Base-by-base conservation (phyloP, 2,888 invertebrate species). In the Dicyrtomina minuta region DNA sequence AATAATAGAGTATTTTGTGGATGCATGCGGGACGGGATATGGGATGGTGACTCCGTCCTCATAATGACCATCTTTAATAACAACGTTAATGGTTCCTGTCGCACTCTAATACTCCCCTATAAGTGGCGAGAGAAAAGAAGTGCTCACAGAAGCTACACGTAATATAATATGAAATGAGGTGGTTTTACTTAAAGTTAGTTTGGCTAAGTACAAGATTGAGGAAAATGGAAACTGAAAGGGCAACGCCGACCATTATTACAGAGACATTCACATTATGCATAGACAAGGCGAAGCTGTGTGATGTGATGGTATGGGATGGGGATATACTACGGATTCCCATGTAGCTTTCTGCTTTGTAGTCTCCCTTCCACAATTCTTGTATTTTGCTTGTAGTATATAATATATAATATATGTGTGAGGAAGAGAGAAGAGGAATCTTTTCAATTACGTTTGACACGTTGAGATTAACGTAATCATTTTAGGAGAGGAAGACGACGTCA, bases 401-500 rank as follows among this genome's bases (percentile, higher is more conserved):
- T 12, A 49, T 8, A 49, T 15, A 49, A 5, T 8, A 49, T 6
- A 17, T 12, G 49, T 15, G 6, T 8, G 49, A 49, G 49, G 49
- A 49, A 17, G 17, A n/a, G 49, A n/a, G 17, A n/a, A 2, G 13
- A 41, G 59, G 59, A 59, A 59, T 41, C 41, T 59, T 59, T 59
- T 59, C 59, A 59, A 59, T 59, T 59, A 59, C n/a, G 59, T 59
- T 59, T 59, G 59, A 59, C 59, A 59, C 22, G 17, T 59, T 27
- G n/a, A 59, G 59, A 59, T 59, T 41, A 39, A 59, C 59, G 59
- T 59, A 59, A 59, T 59, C 59, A 41, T 59, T 59, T 59, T 17
- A 41, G 24, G 17, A 41, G 56, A 27, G 56, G 13, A 27, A 41
- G 39, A 59, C 49, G n/a, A 49, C 59, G 59, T 41, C 17, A n/a